Conservation (phyloP, 1,140 invertebrate genomes). For the Littorina saxatilis region DNA sequence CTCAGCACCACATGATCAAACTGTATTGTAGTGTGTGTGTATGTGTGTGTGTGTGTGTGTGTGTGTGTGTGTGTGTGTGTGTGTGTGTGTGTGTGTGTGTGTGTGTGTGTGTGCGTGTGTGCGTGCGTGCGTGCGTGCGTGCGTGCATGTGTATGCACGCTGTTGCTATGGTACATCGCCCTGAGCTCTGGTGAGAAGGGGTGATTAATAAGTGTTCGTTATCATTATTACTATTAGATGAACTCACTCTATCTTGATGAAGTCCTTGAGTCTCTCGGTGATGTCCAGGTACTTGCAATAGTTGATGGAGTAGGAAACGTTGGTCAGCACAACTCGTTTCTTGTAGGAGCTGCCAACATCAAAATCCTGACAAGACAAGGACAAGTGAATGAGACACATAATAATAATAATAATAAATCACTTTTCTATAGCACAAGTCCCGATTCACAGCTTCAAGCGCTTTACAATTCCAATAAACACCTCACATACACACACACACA, state of each 20-base stretch:
- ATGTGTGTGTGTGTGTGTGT: not conserved
- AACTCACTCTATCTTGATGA: slow-evolving; percentile 63
- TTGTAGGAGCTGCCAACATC: slow-evolving; percentile 74
- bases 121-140: not conserved
- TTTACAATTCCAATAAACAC: too few relatives aligned
- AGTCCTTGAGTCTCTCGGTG: slow-evolving; percentile 74
- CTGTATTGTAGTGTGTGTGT: not conserved
- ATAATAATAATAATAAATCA: too few relatives aligned
- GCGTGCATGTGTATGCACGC: not conserved
- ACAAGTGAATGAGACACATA: not conserved
- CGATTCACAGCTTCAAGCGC: not conserved
- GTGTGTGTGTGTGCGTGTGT: not conserved
- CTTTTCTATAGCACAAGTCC: not conserved
- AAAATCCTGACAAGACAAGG: slow-evolving; percentile 70
- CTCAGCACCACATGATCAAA: not conserved
- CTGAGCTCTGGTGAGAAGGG: too few relatives aligned
- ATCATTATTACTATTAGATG: too few relatives aligned
- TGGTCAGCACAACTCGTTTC: slow-evolving; percentile 74
- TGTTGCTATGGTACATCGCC: too few relatives aligned
- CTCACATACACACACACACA: not conserved
- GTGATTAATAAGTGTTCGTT: too few relatives aligned
- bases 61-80: not conserved
- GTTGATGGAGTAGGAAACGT: slow-evolving; percentile 75
- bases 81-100: not conserved
- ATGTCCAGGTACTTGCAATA: slow-evolving; percentile 72